These are phyloP conservation scores for Monopterus albus DNA, from an alignment of 2,113 vertebrate genomes.

Conservation along the genomic window DNA sequence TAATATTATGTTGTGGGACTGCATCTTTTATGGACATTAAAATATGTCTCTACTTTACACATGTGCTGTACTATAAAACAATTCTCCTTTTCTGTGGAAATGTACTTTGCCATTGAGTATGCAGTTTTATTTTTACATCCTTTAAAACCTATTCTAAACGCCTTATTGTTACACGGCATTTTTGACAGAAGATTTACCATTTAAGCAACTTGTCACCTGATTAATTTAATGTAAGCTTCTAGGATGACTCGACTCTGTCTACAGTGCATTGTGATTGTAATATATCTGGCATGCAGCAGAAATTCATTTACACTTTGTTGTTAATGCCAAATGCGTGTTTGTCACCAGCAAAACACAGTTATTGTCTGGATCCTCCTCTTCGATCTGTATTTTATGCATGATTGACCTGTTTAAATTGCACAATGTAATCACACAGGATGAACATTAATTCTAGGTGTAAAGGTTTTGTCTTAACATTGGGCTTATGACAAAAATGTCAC, in stretches of 20 bases:
- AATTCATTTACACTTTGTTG: slow-evolving; percentile 2
- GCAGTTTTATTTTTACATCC: not conserved
- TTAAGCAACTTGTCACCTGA: not conserved
- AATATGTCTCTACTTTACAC: no score
- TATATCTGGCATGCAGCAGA: slow-evolving; percentile 6
- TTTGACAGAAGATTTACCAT: not conserved
- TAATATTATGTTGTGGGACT: no score
- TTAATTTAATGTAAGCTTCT: slow-evolving; percentile 4
- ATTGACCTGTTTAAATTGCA: not conserved
- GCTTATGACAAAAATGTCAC: no score
- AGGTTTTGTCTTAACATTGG: no score
- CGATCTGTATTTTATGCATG: not conserved
- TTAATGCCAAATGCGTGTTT: slow-evolving; percentile 14
- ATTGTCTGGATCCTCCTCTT: slow-evolving; percentile 11
- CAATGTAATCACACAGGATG: not conserved
- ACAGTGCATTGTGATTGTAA: slow-evolving; percentile 1
- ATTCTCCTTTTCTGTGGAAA: not conserved
- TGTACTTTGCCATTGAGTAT: no score
- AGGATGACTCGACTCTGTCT: slow-evolving; percentile 12
- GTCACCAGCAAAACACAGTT: not conserved
- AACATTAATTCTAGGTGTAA: slow-evolving; percentile 1
- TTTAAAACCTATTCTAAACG: no score
- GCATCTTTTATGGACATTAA: no score
- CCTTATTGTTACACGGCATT: no score
- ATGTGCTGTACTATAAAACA: no score